Conservation (phyloP, 2,113 vertebrate species). For the Acanthochromis polyacanthus region DNA sequence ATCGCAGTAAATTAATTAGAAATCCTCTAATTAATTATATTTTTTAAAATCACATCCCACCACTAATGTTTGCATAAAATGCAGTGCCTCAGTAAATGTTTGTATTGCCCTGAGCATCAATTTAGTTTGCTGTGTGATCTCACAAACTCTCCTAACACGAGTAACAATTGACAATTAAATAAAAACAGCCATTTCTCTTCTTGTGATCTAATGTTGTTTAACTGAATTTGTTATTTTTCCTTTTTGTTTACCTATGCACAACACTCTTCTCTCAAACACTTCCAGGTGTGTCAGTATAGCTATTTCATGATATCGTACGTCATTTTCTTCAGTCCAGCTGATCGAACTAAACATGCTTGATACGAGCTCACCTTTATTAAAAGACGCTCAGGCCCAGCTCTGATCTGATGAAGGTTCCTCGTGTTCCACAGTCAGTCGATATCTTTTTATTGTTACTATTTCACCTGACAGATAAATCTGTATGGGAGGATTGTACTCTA, state of each 20-base stretch:
- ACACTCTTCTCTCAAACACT: neutral
- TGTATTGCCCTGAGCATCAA: too few species aligned
- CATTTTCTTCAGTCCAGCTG: slow-evolving; percentile 17
- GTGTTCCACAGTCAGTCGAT: slow-evolving; percentile 10
- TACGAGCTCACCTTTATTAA: slow-evolving; percentile 40
- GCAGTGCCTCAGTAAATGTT: too few species aligned
- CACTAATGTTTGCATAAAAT: too few species aligned
- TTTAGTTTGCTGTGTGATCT: too few species aligned
- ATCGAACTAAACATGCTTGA: neutral
- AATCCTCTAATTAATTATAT: too few species aligned
- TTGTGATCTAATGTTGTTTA: neutral
- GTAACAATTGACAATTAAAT: neutral
- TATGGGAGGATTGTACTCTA: slow-evolving; percentile 10
- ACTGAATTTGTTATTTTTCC: slow-evolving; percentile 13
- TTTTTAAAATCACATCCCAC: too few species aligned
- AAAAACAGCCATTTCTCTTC: neutral
- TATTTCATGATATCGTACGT: neutral
- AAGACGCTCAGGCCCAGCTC: slow-evolving; percentile 21
- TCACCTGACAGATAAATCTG: slow-evolving; percentile 28
- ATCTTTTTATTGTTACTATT: slow-evolving; percentile 42
- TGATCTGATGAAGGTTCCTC: slow-evolving; percentile 43
- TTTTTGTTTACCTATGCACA: neutral
- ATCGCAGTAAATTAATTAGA: too few species aligned
- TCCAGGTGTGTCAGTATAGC: neutral
- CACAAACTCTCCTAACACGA: neutral